phyloP scores from a whole-genome alignment of 1,140 invertebrate genomes.

The Magallana angulata region DNA sequence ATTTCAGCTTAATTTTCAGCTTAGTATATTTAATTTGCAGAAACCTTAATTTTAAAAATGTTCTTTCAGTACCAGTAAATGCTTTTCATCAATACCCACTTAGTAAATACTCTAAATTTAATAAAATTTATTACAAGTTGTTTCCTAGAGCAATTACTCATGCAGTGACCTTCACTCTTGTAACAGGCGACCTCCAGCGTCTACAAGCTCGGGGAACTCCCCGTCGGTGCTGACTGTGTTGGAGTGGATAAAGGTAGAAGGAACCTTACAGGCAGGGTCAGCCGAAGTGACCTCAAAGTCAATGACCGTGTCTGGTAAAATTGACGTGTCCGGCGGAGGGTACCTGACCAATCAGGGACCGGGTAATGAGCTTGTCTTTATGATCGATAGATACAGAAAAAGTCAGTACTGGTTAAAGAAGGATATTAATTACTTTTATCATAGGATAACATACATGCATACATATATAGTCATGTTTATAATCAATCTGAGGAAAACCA shows the following conservation, averaged over 20 bases:
- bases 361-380: constrained; percentile 52
- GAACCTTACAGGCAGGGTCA: constrained; percentile 63
- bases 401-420: background rate
- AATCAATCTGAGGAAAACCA: too few relatives aligned
- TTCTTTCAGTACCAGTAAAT: too few relatives aligned
- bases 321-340: constrained; percentile 64
- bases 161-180: too few relatives aligned
- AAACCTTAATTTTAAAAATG: too few relatives aligned
- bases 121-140: too few relatives aligned
- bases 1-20: too few relatives aligned
- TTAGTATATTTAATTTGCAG: too few relatives aligned
- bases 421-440: background rate
- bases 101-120: too few relatives aligned
- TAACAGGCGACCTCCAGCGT: constrained; percentile 30
- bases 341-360: constrained; percentile 62
- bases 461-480: too few relatives aligned
- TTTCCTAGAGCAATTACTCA: too few relatives aligned
- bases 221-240: background rate
- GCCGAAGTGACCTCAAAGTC: constrained; percentile 53
- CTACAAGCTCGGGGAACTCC: constrained; percentile 41
- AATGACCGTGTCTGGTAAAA: constrained; percentile 56
- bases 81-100: too few relatives aligned
- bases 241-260: constrained; percentile 52
- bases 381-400: background rate
- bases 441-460: too few relatives aligned